phyloP scores from a whole-genome alignment of 2,888 invertebrate genomes.

The Lordiphosa andalusiaca region DNA sequence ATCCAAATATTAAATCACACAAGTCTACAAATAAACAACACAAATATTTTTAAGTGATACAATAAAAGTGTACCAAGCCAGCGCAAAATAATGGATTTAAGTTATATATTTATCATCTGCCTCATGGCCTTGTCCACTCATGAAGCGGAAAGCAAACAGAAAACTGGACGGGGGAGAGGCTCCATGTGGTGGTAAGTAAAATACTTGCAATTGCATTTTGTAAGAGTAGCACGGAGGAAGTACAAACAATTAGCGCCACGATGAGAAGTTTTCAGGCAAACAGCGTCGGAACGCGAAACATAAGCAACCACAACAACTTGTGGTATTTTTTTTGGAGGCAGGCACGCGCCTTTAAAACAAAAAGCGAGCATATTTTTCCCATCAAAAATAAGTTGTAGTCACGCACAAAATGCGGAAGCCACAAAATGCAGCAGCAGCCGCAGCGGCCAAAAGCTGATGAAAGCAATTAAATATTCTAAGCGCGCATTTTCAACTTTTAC shows the following conservation, averaged over 20 bases:
- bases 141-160: constrained; percentile 79
- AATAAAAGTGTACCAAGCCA: constrained; percentile 20
- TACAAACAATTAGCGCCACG: constrained; percentile 55
- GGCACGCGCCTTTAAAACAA: constrained; percentile 33
- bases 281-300: constrained; percentile 3
- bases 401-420: constrained; percentile 67
- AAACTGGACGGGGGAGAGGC: constrained; percentile 89
- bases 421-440: constrained; percentile 46
- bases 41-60: constrained; percentile 16
- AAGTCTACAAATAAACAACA: constrained; percentile 14
- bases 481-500: constrained; percentile 61
- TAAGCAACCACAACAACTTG: constrained; percentile 8
- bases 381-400: constrained; percentile 45
- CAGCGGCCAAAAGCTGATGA: constrained; percentile 33
- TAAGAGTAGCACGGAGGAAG: constrained; percentile 5
- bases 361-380: constrained; percentile 36
- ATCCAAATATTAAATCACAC: constrained; percentile 21
- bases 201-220: constrained; percentile 29
- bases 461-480: constrained; percentile 73
- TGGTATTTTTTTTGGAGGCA: neutral
- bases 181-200: constrained; percentile 95
- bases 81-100: constrained; percentile 76
- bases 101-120: constrained; percentile 71
- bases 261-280: constrained; percentile 54
- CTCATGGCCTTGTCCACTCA: constrained; percentile 74